Base-by-base conservation (phyloP, 2,888 invertebrate genomes). In the Aricia artaxerxes region DNA sequence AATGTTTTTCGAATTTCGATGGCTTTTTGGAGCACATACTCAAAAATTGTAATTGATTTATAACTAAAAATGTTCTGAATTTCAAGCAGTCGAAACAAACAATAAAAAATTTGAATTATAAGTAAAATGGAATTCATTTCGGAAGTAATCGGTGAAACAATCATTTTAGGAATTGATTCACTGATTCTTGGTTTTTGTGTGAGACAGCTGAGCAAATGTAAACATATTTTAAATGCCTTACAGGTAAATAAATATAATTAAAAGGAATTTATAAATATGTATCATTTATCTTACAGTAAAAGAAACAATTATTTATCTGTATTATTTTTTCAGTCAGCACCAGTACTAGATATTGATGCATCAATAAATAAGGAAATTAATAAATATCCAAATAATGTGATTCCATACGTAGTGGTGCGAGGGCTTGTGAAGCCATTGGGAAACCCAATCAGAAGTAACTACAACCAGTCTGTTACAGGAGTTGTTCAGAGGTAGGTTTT, bases 351-450 rank as follows among this genome's bases (percentile, higher is more conserved):
- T 79, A 95, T 97, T 81, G 96, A 97, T 85, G 90, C 94, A 16
- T 94, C 96, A 73, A 87, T 97, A 6, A 95, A 95, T 81, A 94
- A 95, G 57, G 94, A 96, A 84, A 93, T 97, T n/a, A 90, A 94
- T 75, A 95, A 95, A 78, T 95, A 95, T 82, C 94, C 96, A 4
- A 95, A 96, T 82, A 94, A 96, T 82, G 96, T 95, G 83, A 93
- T 97, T 81, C 96, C 96, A 0, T 98, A 97, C 91, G 96, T 97
- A 72, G 97, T 97, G 38, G 95, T 98, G 79, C 92, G 97, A 79
- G 98, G 98, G 1, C 94, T 96, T 44, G 97, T 98, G 1, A 96
- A 96, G 86, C 96, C 98, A 0, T 92, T 98, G 4, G 97, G 97
- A 7, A 96, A 95, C 82, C 97, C 97, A 2, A 96, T 98, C 81